Base-by-base conservation (phyloP, 2,113 vertebrate species). In the Cyanistes caeruleus region DNA sequence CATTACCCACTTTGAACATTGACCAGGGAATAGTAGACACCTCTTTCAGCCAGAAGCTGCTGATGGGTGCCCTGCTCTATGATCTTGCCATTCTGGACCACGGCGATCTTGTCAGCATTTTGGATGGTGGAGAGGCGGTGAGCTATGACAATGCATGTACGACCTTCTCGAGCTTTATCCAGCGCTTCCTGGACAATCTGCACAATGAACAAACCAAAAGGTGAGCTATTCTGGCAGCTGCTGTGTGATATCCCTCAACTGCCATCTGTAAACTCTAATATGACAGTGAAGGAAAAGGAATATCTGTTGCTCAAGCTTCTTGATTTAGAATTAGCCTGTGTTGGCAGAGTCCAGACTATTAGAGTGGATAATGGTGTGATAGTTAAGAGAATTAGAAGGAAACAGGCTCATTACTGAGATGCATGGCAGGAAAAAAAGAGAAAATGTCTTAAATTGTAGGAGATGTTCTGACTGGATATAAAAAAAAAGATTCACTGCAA, bases 41-140 rank as follows among this genome's bases (percentile, higher is more conserved):
- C 99, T 92, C 98, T 98, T 89, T 98, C 97, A 33, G 97, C 98
- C 86, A 99, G 98, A 14, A 99, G 98, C 93, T 99, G 98, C 25
- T 99, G 98, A 63, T 99, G 99, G 0, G 98, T 99, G 64, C 99
- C 99, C 31, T 98, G 97, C 84, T 99, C 99, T 43, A 97, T 67
- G 13, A 99, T 94, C 49, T 92, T 97, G 31, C 99, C 99, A 0
- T 98, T 98, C 93, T 99, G 97, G 70, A 99, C 74, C 76, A 99
- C 99, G 0, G 98, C 99, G 6, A 99, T 99, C 39, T 97, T 95
- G 97, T 99, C 98, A 1, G 99, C 99, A 1, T 98, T 99, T 93
- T 99, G 99, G 94, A 99, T 98, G 87, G 99, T 99, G 96, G 99
- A 99, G 78, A 99, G 98, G 55, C 99, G 98, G 74, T 99, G 99